Base-by-base conservation (phyloP, 1,140 invertebrate genomes). In the Psix sp. region DNA sequence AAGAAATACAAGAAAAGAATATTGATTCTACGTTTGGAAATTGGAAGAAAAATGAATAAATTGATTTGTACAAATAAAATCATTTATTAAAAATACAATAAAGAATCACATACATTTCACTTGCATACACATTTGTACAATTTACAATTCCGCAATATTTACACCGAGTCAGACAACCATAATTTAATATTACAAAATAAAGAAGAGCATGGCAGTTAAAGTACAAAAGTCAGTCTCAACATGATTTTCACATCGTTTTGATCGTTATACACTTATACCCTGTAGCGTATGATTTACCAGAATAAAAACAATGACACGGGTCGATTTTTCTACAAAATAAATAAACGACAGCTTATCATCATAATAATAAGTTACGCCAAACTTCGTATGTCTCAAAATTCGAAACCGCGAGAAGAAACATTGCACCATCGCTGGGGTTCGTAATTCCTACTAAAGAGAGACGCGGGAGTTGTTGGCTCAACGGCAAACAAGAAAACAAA, bases 81-180 rank as follows among this genome's bases (percentile, higher is more conserved):
- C 51, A 48, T 83, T 76, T 82, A 83, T 83, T 83, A 76, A 76
- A 76, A 81, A 76, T 82, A 62, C 66, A 71, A 68, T 71, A 49
- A 71, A 49, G 49, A 60, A 39, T 56, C 38, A 49, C 42, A 54
- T 52, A 59, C 48, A 60, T 20, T 26, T 40, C 59, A 52, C 38
- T 39, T 40, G 20, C 62, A 68, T 54, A 57, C 60, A 49, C 35
- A 35, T 83, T 82, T 82, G 73, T 83, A 81, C 78, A 82, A 36
- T 5, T 54, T 48, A 45, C 73, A 59, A n/a, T n/a, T n/a, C n/a
- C 74, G 62, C 63, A 68, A 45, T 84, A 84, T 84, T 80, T 84
- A 84, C 81, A 84, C 14, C 1, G n/a, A 39, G 16, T 9, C 3
- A 52, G 43, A 45, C 16, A 13, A 54, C 67, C 62, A 74, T 78